A percentile compares a stretch with the other conserved stretches of the same genome.
Conservation (phyloP, 2,888 invertebrate genomes). For the Habrosyne pyritoides region DNA sequence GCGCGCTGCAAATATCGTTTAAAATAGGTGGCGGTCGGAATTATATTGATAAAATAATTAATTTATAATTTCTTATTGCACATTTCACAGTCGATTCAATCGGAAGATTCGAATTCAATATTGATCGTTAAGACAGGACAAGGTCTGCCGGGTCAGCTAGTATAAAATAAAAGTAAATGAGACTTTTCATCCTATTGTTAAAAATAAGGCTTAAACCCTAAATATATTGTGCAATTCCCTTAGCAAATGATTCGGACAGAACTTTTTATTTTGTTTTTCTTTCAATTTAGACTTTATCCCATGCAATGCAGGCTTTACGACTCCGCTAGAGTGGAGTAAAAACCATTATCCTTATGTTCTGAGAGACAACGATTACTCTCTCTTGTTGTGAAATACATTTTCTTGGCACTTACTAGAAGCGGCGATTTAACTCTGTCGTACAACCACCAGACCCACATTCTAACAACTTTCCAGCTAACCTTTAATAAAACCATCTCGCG, state of each 20-base stretch:
- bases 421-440: constrained; percentile 76
- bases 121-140: too few species aligned
- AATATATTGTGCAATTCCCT: not conserved
- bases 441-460: constrained; percentile 39
- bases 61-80: too few species aligned
- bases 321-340: constrained; percentile 19
- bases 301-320: not conserved
- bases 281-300: not conserved
- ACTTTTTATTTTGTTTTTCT: not conserved
- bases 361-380: constrained; percentile 76
- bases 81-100: too few species aligned
- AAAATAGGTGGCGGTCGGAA: too few species aligned
- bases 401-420: constrained; percentile 72
- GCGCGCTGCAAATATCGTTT: too few species aligned
- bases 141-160: too few species aligned
- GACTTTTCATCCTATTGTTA: too few species aligned
- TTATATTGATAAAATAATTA: too few species aligned
- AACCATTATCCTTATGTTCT: constrained; percentile 52
- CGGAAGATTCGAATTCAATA: too few species aligned
- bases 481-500: constrained; percentile 28
- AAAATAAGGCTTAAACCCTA: too few species aligned
- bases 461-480: constrained; percentile 41
- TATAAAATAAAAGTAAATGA: too few species aligned
- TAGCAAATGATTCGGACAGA: not conserved
- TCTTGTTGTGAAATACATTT: constrained; percentile 78